Evolutionary conservation across 2,797 vertebrate genomes (phyloP).

Genomic region (Gallinago nigripennis): DNA sequence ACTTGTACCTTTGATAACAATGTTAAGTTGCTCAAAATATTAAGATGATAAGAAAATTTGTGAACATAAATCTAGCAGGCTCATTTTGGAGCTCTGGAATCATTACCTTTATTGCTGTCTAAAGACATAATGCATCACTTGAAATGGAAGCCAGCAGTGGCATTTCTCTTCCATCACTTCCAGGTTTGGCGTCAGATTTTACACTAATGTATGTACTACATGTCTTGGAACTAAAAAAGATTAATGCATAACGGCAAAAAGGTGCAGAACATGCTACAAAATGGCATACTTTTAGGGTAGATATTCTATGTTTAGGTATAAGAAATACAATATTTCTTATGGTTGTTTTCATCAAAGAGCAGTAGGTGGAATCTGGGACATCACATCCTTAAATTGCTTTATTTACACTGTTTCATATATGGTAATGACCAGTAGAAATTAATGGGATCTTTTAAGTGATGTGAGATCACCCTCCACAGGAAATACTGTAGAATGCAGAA

Average conservation of each 20-base stretch:
- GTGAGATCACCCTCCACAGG: slow-evolving; percentile 46
- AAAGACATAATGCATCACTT: slow-evolving; percentile 50
- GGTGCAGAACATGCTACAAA: not conserved
- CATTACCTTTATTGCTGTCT: slow-evolving; percentile 66
- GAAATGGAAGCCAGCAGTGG: not conserved
- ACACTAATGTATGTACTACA: slow-evolving; percentile 17
- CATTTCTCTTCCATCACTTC: slow-evolving; percentile 1
- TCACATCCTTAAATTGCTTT: not conserved
- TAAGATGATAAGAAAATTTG: slow-evolving; percentile 30
- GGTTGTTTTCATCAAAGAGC: not conserved
- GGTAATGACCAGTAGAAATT: slow-evolving; percentile 34
- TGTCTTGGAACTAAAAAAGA: not conserved
- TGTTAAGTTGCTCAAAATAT: not conserved
- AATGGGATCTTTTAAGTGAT: slow-evolving; percentile 18
- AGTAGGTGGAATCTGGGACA: not conserved
- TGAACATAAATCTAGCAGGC: slow-evolving; percentile 35
- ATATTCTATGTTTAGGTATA: not conserved
- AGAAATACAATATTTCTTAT: not conserved
- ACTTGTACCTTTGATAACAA: not conserved
- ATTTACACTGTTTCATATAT: slow-evolving; percentile 8
- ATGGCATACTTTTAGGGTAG: not conserved
- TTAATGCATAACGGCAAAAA: not conserved
- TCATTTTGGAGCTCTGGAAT: slow-evolving; percentile 57
- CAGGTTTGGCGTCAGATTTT: slow-evolving; percentile 27
- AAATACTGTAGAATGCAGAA: slow-evolving; percentile 35